Evolutionary conservation across 2,888 invertebrate species (phyloP), one percentile per base, ranked within the genome.

Genomic region (Parasteatoda lunata): DNA sequence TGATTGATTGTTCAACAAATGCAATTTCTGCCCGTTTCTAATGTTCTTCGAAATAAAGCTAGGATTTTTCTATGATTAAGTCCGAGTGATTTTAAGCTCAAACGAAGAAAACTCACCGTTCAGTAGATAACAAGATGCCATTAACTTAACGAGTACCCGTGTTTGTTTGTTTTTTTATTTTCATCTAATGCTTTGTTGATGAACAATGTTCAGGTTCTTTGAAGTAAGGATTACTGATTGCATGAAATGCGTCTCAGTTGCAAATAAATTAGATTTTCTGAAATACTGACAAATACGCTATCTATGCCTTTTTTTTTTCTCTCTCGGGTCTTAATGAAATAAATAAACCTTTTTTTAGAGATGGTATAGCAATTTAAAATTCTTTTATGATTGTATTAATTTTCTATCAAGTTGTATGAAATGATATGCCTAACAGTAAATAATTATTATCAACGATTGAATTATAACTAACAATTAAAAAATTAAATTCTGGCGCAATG

Each of bases 51-150:
- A 8, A 59, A 68, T 52, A 68, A 49, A 51, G 15, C 30, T 11
- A n/a, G 59, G 68, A 8, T 45, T 47, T 68, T 52, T 47, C 68
- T 47, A 64, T 75, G 81, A 81, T 81, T 81, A 81, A 73, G 75
- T 68, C 73, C 52, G 30, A 75, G 73, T 68, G 75, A 70, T 81
- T 75, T 75, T 54, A 54, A 75, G 68, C 73, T 75, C 45, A 54
- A 54, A n/a, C 30, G 30, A 54, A 73, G 68, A 48, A 64, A 81
- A 81, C 49, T 81, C 54, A 15, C 54, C 75, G 54, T 59, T 81
- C 54, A 64, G 13, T 48, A 59, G 76, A 76, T 82, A 76, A 64
- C 76, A 76, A 82, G 69, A 82, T 82, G 51, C 82, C 82, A 76
- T 82, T 76, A 82, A 76, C 64, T 76, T 76, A 82, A 82, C 76